Evolutionary conservation across 35 echinoderm and acorn worm species (phyloP), one percentile per base, ranked within the genome.

Genomic region (Patiria miniata): DNA sequence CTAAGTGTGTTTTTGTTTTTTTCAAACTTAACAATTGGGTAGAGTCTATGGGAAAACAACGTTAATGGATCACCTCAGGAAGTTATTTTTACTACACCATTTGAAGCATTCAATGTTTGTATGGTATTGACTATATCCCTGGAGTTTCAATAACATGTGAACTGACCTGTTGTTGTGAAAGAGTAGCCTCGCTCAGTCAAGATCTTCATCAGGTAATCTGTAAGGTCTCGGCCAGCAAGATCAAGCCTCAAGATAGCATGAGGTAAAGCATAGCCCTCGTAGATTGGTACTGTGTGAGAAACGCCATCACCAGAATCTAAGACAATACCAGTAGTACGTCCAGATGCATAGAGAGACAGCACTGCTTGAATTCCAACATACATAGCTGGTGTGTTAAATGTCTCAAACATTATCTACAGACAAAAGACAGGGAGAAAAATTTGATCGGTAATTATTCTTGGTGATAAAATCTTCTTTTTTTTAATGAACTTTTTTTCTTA

Each of bases 151-250:
- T 47, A 47, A 47, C 4, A 47, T 12, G 4, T 47, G n/a, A n/a
- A 51, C 81, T 40, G 8, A 95, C 89, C 93, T 88, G 93, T 95
- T 40, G 93, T 95, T 65, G 93, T 95, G 85, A 95, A 95, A 23
- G 93, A 95, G 77, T 95, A 95, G 19, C 93, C 93, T 54, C 93
- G 60, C 57, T 95, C 93, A 85, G 93, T 95, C 15, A 95, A 57
- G 81, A 95, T 95, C 81, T 95, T 95, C 93, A 95, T 95, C 44
- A 92, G 61, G 89, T 95, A 91, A 77, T 95, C 93, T 2, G 93
- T 95, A 34, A 95, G 93, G 56, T 91, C 93, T 47, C 93, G 79
- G 17, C 93, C 93, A 44, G 93, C 93, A 22, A 95, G 85, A 52
- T 95, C 93, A 26, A 95, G 81, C 56, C 93, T 83, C 30, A 91